These are phyloP conservation scores for Pseudococcus longispinus DNA, from an alignment of 2,888 invertebrate species.

Conservation along the genomic window DNA sequence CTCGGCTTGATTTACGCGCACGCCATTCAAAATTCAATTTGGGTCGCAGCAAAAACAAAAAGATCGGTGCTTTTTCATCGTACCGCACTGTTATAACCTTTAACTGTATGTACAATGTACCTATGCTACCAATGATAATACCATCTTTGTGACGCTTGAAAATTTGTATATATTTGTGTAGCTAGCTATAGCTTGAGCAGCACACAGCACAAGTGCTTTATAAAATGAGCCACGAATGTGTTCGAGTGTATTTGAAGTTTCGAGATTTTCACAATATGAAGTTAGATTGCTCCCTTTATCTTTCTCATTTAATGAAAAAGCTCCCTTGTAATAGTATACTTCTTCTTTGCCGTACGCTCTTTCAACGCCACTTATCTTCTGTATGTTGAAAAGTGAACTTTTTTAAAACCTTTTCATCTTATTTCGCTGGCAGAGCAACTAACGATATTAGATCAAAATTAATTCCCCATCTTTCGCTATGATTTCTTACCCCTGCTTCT, in stretches of 20 bases:
- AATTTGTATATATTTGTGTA: slow-evolving; percentile 15
- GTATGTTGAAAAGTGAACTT: not conserved
- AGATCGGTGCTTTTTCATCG: not conserved
- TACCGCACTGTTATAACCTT: not conserved
- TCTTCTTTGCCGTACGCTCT: not conserved
- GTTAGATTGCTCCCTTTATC: slow-evolving; percentile 8
- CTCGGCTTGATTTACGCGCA: slow-evolving; percentile 8
- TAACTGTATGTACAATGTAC: not conserved
- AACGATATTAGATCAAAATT: not conserved
- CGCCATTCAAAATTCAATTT: slow-evolving; percentile 30
- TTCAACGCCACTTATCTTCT: not conserved
- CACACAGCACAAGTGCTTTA: not conserved
- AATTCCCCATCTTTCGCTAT: not conserved
- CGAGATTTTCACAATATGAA: slow-evolving; percentile 7
- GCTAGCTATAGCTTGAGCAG: no score
- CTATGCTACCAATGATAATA: not conserved
- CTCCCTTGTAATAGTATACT: not conserved
- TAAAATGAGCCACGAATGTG: slow-evolving; percentile 9
- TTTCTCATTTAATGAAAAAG: slow-evolving; percentile 15
- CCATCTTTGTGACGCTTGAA: not conserved
- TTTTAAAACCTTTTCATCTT: not conserved
- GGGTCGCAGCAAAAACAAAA: not conserved
- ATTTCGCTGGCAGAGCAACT: not conserved
- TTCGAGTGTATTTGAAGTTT: slow-evolving; percentile 9
- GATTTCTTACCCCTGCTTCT: not conserved